A percentile compares a stretch with the other conserved stretches of the same genome.
phyloP scores from a whole-genome alignment of 2,888 invertebrate species.

The Herminia tarsipennalis region DNA sequence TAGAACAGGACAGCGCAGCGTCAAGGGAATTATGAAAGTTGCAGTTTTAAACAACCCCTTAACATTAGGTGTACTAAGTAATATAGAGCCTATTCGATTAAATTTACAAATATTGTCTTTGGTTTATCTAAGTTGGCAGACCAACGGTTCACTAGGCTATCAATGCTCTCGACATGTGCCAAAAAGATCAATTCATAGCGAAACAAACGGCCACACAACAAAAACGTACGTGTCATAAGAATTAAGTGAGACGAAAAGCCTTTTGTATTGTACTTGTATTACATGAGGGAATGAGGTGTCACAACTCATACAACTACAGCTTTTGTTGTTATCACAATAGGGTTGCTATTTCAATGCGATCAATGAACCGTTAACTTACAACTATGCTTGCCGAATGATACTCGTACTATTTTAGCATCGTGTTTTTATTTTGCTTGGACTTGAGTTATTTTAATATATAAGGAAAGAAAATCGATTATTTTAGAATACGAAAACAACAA shows the following conservation, averaged over 20 bases:
- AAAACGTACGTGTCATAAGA: conserved; percentile 4
- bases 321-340: conserved; percentile 4
- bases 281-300: not conserved
- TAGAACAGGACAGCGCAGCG: too few species aligned
- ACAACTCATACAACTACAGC: conserved; percentile 1
- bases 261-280: not conserved
- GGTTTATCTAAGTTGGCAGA: not conserved
- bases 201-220: conserved; percentile 5
- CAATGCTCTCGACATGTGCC: not conserved
- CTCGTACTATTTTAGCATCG: not conserved
- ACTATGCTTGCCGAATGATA: not conserved
- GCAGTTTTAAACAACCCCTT: too few species aligned
- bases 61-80: too few species aligned
- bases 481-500: too few species aligned
- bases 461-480: too few species aligned
- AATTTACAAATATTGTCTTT: too few species aligned
- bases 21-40: too few species aligned
- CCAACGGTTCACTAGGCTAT: not conserved
- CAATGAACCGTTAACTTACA: conserved; percentile 1
- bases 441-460: too few species aligned
- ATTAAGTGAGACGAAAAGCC: conserved; percentile 5
- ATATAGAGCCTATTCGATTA: too few species aligned
- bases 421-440: not conserved
- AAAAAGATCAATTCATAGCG: conserved; percentile 1
- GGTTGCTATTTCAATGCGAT: conserved; percentile 1